A percentile compares a stretch with the other conserved stretches of the same genome.
phyloP scores from a whole-genome alignment of 1,140 invertebrate species.

The Physella acuta region DNA sequence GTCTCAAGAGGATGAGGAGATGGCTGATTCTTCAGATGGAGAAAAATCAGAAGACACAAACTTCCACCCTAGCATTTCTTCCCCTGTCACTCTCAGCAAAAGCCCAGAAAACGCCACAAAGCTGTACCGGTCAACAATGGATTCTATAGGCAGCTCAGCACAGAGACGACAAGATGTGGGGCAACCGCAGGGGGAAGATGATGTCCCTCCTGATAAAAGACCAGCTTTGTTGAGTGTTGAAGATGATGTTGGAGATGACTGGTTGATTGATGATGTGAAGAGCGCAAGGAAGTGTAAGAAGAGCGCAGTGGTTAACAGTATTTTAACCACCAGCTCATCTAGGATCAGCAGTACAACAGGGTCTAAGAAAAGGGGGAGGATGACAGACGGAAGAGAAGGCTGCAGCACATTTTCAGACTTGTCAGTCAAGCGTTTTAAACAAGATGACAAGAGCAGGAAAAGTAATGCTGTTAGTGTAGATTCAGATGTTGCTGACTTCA shows the following conservation, averaged over 20 bases:
- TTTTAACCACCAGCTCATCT: conserved; percentile 6
- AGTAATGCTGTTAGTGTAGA: too few relatives aligned
- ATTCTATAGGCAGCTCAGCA: conserved; percentile 13
- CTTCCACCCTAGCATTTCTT: too few relatives aligned
- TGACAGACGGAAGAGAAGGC: too few relatives aligned
- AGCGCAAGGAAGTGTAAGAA: neutral
- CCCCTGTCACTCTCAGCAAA: too few relatives aligned
- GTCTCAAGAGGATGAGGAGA: too few relatives aligned
- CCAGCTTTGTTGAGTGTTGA: conserved; percentile 5
- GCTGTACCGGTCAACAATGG: conserved; percentile 8
- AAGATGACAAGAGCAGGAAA: too few relatives aligned
- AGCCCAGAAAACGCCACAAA: neutral
- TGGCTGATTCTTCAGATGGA: too few relatives aligned
- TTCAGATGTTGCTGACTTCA: neutral
- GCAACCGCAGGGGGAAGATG: neutral
- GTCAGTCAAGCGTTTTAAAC: too few relatives aligned
- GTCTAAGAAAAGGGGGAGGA: too few relatives aligned
- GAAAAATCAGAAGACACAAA: too few relatives aligned
- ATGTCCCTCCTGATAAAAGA: too few relatives aligned
- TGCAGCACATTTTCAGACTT: too few relatives aligned
- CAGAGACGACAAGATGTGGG: neutral
- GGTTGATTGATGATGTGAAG: conserved; percentile 18
- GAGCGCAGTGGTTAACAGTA: neutral
- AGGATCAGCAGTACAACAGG: neutral
- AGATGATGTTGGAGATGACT: conserved; percentile 24